Conservation (phyloP, 1,140 invertebrate species). For the Zaprionus lachaisei region DNA sequence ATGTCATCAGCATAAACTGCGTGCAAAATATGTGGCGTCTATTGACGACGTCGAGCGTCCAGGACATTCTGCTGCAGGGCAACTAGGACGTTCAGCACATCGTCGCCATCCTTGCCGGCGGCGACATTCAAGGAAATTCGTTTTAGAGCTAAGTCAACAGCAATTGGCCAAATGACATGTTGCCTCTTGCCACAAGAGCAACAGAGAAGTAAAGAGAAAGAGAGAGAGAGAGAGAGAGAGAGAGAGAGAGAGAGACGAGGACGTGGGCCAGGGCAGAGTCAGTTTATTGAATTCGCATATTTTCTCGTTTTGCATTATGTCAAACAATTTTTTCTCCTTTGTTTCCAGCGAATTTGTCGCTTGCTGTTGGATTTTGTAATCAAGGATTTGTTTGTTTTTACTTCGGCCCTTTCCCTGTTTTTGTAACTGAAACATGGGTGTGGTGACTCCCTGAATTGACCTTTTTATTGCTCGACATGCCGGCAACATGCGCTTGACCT, state of each 20-base stretch:
- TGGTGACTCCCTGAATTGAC: slow-evolving; percentile 66
- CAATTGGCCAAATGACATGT: slow-evolving; percentile 79
- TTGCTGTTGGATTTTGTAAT: slow-evolving; percentile 78
- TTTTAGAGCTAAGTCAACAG: slow-evolving; percentile 75
- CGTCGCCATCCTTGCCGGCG: background rate
- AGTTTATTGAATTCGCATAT: slow-evolving; percentile 82
- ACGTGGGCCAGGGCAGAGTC: background rate
- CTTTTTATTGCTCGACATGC: slow-evolving; percentile 59
- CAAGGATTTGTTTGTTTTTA: slow-evolving; percentile 78
- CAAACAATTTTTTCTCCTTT: slow-evolving; percentile 71
- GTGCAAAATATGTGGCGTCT: slow-evolving; percentile 76
- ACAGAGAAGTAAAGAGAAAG: background rate
- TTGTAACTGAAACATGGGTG: slow-evolving; percentile 69
- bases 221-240: slow-evolving; percentile 1
- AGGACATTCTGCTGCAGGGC: background rate
- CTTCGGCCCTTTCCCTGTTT: slow-evolving; percentile 41
- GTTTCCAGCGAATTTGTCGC: slow-evolving; percentile 42
- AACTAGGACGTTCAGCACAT: background rate
- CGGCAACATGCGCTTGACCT: slow-evolving; percentile 78
- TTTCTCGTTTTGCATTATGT: slow-evolving; percentile 80
- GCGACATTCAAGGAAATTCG: slow-evolving; percentile 59
- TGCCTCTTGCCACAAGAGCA: slow-evolving; percentile 10
- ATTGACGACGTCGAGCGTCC: slow-evolving; percentile 27
- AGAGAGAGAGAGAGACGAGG: background rate
- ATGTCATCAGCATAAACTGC: slow-evolving; percentile 82